These are phyloP conservation scores for Aporrectodea caliginosa DNA, from an alignment of 1,140 invertebrate species.

Conservation along the genomic window DNA sequence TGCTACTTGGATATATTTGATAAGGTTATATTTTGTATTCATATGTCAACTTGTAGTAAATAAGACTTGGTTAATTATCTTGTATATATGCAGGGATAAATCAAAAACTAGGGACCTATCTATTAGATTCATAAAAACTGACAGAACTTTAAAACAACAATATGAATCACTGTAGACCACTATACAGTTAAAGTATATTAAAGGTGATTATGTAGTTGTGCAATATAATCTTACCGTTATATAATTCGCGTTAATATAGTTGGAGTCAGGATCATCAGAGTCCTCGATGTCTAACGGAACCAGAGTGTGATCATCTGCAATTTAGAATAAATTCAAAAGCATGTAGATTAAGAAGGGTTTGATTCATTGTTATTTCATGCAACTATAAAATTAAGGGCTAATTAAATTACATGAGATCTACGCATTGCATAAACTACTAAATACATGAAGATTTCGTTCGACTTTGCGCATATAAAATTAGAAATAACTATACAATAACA, in stretches of 20 bases:
- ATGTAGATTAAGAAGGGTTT: neutral
- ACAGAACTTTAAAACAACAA: neutral
- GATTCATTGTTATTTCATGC: neutral
- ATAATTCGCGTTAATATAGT: slow-evolving; percentile 20
- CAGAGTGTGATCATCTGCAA: slow-evolving; percentile 4
- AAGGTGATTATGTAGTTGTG: neutral
- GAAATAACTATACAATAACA: no score
- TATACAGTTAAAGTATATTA: neutral
- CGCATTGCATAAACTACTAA: no score
- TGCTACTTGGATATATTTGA: neutral
- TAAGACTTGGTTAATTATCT: neutral
- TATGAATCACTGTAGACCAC: neutral
- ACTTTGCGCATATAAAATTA: no score
- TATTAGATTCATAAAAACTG: no score
- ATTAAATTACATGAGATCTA: no score
- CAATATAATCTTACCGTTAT: slow-evolving; percentile 17
- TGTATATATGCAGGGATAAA: neutral
- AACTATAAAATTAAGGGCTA: neutral
- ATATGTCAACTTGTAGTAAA: neutral
- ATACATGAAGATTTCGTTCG: no score
- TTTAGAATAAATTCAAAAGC: neutral
- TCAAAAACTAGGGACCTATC: no score
- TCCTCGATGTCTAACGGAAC: neutral
- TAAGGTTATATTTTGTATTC: neutral
- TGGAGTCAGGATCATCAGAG: neutral